Evolutionary conservation across 2,888 invertebrate species (phyloP), one percentile per base, ranked within the genome.

Genomic region (Eretmocerus hayati): DNA sequence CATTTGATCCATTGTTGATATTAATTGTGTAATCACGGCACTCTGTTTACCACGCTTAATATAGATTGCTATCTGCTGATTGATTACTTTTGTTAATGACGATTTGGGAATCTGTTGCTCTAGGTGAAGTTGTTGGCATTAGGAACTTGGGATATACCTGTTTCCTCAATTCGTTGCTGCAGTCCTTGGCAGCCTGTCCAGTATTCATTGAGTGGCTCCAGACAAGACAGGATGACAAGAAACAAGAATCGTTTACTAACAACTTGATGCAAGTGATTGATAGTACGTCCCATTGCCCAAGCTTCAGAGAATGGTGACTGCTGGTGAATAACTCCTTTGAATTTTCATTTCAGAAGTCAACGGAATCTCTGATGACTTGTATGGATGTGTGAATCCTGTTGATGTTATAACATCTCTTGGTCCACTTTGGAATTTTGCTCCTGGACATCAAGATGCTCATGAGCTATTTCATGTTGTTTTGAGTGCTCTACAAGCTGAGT

Each of bases 371-470:
- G 65, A 65, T 4, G 66, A 69, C 50, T 40, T 67, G 2, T 68
- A 65, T 47, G 64, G 66, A 5, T 65, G 65, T 48, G 62, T 71
- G 8, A 62, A 63, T 15, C 69, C 71, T 8, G 54, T 66, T 19
- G 68, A 69, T 51, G 59, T 67, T 20, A 71, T 71, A 50, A 64
- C 84, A 53, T 84, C 89, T 0, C 74, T 94, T 5, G 75, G 84
- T 19, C 76, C 81, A 2, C 77, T 87, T 0, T 94, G 93, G 92
- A 84, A 86, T 39, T 89, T 94, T 58, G 85, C 90, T 0, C 80
- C 85, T 19, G 91, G 90, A 56, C 91, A 95, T 74, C 87, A 94
- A 72, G 96, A 96, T 73, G 90, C 93, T 1, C 94, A 94, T 67
- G 95, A 96, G 72, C 72, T 96, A 43, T 83, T 95, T 60, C 90